A percentile compares a stretch with the other conserved stretches of the same genome.
Evolutionary conservation across 2,113 vertebrate genomes (phyloP).

Genomic region (Hemiscyllium ocellatum): DNA sequence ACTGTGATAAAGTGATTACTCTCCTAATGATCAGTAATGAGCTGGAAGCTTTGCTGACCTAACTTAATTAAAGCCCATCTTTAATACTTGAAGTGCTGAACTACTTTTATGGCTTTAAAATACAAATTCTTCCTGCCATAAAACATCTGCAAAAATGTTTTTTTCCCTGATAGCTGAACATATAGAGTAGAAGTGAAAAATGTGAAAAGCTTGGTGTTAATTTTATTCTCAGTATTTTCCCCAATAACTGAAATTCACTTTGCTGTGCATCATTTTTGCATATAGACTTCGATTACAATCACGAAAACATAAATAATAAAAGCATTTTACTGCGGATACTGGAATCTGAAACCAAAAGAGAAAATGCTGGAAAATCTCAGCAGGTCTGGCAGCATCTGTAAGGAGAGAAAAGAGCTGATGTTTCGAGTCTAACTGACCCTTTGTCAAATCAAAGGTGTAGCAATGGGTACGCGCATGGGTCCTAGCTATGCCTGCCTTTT

Average conservation of each 20-base stretch:
- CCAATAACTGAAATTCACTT: neutral
- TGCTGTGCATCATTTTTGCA: neutral
- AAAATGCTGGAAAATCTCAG: too few species aligned
- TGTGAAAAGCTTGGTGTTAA: neutral
- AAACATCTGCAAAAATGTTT: neutral
- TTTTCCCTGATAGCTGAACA: neutral
- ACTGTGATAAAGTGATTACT: neutral
- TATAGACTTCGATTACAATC: neutral
- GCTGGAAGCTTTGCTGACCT: constrained; percentile 1
- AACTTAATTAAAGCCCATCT: neutral
- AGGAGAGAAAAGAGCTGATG: too few species aligned
- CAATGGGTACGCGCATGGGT: too few species aligned
- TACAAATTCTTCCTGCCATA: constrained; percentile 20
- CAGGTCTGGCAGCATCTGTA: too few species aligned
- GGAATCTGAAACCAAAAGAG: too few species aligned
- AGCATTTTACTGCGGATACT: too few species aligned
- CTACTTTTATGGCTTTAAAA: neutral
- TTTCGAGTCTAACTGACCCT: too few species aligned
- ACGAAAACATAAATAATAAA: neutral
- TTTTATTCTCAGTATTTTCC: neutral
- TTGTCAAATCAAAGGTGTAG: too few species aligned
- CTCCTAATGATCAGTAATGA: constrained; percentile 16
- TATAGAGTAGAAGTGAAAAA: neutral
- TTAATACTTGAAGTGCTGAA: neutral
- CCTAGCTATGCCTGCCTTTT: too few species aligned